Conservation (phyloP, 1,140 invertebrate genomes). For the Ylistrum balloti region DNA sequence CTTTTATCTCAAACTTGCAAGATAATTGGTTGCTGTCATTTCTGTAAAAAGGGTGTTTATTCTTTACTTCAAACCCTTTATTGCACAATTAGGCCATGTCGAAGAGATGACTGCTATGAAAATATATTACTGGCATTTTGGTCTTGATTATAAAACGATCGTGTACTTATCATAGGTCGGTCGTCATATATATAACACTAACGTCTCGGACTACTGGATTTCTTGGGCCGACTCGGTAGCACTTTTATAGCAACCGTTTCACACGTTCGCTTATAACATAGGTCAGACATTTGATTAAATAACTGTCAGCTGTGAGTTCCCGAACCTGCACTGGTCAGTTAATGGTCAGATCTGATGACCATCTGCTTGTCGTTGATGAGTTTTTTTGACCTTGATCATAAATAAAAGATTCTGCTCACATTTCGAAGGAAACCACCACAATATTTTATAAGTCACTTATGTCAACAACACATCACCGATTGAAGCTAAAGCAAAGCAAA, state of each 20-base stretch:
- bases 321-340: neutral
- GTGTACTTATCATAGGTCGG: too few species aligned
- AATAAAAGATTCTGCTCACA: too few species aligned
- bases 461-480: too few species aligned
- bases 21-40: too few species aligned
- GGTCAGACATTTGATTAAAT: neutral
- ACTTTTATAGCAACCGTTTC: neutral
- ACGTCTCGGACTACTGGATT: neutral
- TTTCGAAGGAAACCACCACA: neutral
- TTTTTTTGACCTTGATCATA: neutral
- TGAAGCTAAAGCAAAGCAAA: too few species aligned
- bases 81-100: too few species aligned
- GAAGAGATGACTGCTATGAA: too few species aligned
- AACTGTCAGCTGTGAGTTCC: neutral
- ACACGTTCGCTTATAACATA: neutral
- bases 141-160: too few species aligned
- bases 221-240: neutral
- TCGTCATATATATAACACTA: neutral
- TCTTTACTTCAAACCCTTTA: too few species aligned
- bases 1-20: too few species aligned
- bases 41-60: too few species aligned
- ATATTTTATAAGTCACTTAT: neutral
- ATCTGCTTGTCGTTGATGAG: neutral
- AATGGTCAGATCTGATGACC: slow-evolving; percentile 1
- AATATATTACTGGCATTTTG: too few species aligned